These are phyloP conservation scores for Microctonus hyperodae DNA, from an alignment of 2,888 invertebrate species.

Conservation along the genomic window DNA sequence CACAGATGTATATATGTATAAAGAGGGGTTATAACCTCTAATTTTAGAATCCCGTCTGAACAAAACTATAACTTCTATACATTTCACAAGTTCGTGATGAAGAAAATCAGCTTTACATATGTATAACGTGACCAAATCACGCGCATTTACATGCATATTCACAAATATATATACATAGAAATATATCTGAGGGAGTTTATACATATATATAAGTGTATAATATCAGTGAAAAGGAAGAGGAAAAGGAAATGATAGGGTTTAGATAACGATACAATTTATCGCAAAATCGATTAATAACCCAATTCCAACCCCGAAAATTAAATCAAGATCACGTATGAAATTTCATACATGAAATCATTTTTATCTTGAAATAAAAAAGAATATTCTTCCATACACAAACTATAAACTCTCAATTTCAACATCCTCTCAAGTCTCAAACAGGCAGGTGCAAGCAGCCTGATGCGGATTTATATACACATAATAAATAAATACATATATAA, in stretches of 20 bases:
- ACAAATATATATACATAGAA: background rate
- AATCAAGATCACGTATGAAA: background rate
- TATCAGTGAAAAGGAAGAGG: background rate
- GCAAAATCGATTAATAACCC: background rate
- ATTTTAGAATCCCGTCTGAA: conserved; percentile 11
- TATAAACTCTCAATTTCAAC: background rate
- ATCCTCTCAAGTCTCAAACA: background rate
- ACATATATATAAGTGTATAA: background rate
- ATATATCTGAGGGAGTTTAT: background rate
- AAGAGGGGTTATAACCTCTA: conserved; percentile 5
- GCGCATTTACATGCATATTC: too few species aligned
- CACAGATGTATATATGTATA: background rate
- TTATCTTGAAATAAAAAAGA: background rate
- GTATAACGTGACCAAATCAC: background rate
- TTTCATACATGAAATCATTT: background rate
- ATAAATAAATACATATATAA: too few species aligned
- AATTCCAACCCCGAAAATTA: background rate
- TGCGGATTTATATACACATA: conserved; percentile 14
- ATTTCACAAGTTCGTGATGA: background rate
- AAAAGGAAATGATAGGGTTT: background rate
- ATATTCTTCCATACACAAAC: background rate
- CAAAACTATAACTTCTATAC: background rate
- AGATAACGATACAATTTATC: background rate
- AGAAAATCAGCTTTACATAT: background rate
- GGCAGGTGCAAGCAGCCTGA: conserved; percentile 4